Evolutionary conservation across 2,888 invertebrate species (phyloP), one percentile per base, ranked within the genome.

Genomic region (Lampropteryx suffumata): DNA sequence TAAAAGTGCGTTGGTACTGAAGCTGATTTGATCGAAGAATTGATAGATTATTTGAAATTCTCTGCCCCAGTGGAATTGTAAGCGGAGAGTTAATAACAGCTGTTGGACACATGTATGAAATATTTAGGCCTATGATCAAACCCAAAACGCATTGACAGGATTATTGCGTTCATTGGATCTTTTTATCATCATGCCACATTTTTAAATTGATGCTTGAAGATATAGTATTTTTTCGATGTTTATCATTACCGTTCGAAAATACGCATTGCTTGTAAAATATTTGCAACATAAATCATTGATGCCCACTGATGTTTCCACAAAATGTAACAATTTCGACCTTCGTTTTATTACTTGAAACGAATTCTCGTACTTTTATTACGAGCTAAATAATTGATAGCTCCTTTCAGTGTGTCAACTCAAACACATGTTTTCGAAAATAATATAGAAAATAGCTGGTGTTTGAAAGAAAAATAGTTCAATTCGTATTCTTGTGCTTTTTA

Each of bases 301-400:
- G 24, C 28, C 33, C 47, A 35, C 35, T 36, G 17, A 42, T 36
- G 24, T 37, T 49, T 27, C 33, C 46, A 40, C 42, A 37, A 32
- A 49, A 36, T 49, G 49, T 37, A 32, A 27, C 49, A 42, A 49
- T 42, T 42, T 17, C 9, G 6, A 29, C 41, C 26, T 49, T 41
- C 35, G 27, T 35, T 32, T 42, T 42, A 49, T 32, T 10, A 41
- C 40, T 34, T 41, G 30, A 42, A 42, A 42, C 32, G 27, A 32
- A 37, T 49, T 42, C 30, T 14, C 32, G 28, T 24, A 29, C 21
- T 32, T 42, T 49, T 42, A 42, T 42, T 27, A 42, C 42, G 32
- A 26, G 32, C 6, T 9, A 32, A 27, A 49, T 42, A 49, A 49
- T 49, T 48, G 14, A 41, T 48, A 30, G 48, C 36, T 11, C 3